A percentile compares a stretch with the other conserved stretches of the same genome.
phyloP scores from a whole-genome alignment of 1,140 invertebrate species.

The Schmidtea mediterranea region DNA sequence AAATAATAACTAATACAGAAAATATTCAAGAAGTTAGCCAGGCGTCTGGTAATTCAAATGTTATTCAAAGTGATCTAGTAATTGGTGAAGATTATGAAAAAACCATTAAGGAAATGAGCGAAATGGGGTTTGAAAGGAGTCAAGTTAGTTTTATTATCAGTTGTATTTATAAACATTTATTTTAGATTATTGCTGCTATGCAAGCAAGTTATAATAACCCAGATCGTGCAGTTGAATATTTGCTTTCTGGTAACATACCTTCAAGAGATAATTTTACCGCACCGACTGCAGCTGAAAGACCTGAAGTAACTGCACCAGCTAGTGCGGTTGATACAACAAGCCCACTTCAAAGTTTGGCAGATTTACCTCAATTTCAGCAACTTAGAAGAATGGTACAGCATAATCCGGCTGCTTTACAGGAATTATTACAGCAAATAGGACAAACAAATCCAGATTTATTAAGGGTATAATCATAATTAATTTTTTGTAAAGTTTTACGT shows the following conservation, averaged over 20 bases:
- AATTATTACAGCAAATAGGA: conserved; percentile 1
- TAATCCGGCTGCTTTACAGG: background rate
- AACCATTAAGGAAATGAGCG: background rate
- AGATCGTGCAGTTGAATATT: conserved; percentile 2
- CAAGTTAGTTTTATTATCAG: background rate
- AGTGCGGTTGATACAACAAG: background rate
- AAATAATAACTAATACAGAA: background rate
- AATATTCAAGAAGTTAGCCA: background rate
- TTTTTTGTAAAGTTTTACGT: too few species aligned
- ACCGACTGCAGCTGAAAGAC: background rate
- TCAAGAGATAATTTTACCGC: background rate
- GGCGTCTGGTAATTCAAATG: background rate
- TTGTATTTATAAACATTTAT: too few species aligned
- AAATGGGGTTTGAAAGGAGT: background rate
- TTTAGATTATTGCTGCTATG: background rate
- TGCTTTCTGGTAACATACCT: background rate
- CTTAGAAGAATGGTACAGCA: background rate
- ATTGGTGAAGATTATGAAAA: conserved; percentile 1
- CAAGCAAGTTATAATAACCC: conserved; percentile 4
- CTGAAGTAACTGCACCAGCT: background rate
- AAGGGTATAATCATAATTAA: background rate
- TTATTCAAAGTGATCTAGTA: background rate
- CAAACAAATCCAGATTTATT: conserved; percentile 3
- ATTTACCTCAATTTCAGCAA: conserved; percentile 1
- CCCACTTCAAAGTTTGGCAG: background rate